Percentiles rank a stretch among this genome's conserved stretches.
Evolutionary conservation across 2,888 invertebrate genomes (phyloP).

Genomic region (Melipona bicolor): DNA sequence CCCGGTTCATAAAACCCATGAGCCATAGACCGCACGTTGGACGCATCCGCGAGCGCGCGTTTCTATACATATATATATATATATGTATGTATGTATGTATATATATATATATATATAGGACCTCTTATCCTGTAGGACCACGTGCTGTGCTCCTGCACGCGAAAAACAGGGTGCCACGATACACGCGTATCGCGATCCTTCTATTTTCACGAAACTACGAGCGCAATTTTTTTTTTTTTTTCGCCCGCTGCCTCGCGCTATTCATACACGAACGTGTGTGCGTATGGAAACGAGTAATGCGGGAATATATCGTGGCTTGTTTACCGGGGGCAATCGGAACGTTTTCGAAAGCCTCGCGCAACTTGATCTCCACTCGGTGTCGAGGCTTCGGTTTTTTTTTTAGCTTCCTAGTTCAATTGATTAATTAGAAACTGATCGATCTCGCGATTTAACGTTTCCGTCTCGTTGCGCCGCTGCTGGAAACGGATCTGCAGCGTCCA

Average conservation of each 20-base stretch:
- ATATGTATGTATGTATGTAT: no score
- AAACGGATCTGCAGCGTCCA: not conserved
- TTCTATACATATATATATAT: no score
- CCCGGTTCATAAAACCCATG: constrained; percentile 66
- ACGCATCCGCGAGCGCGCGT: constrained; percentile 30
- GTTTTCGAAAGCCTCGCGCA: not conserved
- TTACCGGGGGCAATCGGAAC: not conserved
- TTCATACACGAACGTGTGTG: no score
- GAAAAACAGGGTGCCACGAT: not conserved
- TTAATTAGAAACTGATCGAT: no score
- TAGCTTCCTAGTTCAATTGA: no score
- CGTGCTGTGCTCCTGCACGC: not conserved
- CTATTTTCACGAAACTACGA: not conserved
- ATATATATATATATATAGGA: not conserved
- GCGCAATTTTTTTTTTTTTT: not conserved
- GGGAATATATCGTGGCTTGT: not conserved
- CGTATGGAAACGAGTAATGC: not conserved
- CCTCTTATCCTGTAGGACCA: constrained; percentile 8
- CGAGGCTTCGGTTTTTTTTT: no score
- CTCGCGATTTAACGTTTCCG: no score
- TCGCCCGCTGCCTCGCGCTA: not conserved
- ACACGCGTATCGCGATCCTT: constrained; percentile 4
- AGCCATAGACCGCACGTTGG: constrained; percentile 51
- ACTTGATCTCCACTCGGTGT: not conserved
- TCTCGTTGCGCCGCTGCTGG: no score